Base-by-base conservation (phyloP, 2,888 invertebrate genomes). In the Amphimallon solstitiale region DNA sequence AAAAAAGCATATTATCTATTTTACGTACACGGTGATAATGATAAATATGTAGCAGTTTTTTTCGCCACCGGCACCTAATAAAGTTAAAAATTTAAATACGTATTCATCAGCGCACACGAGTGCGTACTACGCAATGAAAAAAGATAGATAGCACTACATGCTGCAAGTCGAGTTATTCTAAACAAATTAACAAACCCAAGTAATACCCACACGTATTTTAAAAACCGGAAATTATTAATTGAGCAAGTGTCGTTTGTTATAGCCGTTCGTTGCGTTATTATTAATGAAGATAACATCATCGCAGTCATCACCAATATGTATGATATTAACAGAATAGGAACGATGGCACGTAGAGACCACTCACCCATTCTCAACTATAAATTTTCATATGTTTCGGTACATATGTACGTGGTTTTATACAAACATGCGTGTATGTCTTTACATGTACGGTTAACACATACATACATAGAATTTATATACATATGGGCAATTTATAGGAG, bases 101-200 rank as follows among this genome's bases (percentile, higher is more conserved):
- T 29, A 29, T 5, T 5, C 29, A 5, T 29, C 7, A 7, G 9
- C 2, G 9, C 9, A 3, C 29, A 29, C 5, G 29, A 5, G 9
- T 29, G 6, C 9, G 29, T 9, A n/a, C n/a, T n/a, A n/a, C n/a
- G n/a, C n/a, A n/a, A n/a, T n/a, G n/a, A n/a, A n/a, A 29, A 29
- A 9, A 29, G 29, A 29, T 7, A 5, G 6, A 29, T 9, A 9
- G 6, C 29, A 29, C 29, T 29, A 29, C 9, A 29, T 29, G n/a
- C n/a, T n/a, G n/a, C n/a, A n/a, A 29, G 29, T 29, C 5, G 29
- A 29, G 29, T 29, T 29, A 70, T 74, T 74, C 73, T 71, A 72
- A 74, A 74, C 74, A 73, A 74, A 74, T 74, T 74, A 73, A 74
- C 74, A 69, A 72, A 73, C 70, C 29, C 71, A 73, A 71, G 70